Evolutionary conservation across 2,113 vertebrate genomes (phyloP).

Genomic region (Hippocampus comes): DNA sequence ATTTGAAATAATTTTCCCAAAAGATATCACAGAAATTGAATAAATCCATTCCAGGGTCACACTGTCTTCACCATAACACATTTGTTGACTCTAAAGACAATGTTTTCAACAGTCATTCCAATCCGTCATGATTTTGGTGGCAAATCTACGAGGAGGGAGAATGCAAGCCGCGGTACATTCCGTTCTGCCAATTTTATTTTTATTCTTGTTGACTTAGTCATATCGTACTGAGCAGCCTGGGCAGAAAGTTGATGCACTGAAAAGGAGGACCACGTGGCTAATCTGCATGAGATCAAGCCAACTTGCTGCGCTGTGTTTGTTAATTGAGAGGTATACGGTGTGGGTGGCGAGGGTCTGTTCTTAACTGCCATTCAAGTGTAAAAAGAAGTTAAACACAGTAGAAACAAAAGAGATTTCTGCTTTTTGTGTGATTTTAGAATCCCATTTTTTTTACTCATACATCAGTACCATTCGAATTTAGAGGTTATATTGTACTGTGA

Average conservation of each 20-base stretch:
- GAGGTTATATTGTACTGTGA: conserved; percentile 16
- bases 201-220: not conserved
- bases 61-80: no score
- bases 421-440: not conserved
- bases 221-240: not conserved
- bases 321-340: not conserved
- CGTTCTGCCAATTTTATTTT: not conserved
- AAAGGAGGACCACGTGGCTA: not conserved
- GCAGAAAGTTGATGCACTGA: not conserved
- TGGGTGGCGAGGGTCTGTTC: not conserved
- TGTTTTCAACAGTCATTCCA: no score
- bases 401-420: not conserved
- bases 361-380: not conserved
- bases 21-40: no score
- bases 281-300: not conserved
- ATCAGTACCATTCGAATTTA: not conserved
- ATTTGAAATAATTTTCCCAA: no score
- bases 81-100: no score
- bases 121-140: no score
- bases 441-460: not conserved
- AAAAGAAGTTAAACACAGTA: not conserved
- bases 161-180: not conserved
- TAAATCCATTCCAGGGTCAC: no score
- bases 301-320: not conserved
- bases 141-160: no score